Evolutionary conservation across 1,140 invertebrate species (phyloP).

Genomic region (Dinothrombium tinctorium): DNA sequence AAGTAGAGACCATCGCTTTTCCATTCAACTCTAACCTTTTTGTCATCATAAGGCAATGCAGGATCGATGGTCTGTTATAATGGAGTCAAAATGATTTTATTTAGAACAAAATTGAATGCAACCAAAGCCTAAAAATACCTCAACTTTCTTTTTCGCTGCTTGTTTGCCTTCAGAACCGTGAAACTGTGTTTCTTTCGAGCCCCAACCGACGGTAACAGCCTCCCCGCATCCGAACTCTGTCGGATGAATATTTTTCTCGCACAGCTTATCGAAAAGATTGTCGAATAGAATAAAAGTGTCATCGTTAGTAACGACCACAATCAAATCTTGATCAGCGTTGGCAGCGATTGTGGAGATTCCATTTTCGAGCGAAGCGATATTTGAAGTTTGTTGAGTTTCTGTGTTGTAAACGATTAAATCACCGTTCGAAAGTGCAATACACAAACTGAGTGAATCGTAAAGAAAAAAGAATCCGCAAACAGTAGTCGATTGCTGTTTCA

Average conservation of each 20-base stretch:
- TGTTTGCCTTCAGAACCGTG: constrained; percentile 66
- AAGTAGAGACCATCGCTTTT: constrained; percentile 56
- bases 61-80: not conserved
- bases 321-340: constrained; percentile 39
- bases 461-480: too few species aligned
- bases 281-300: constrained; percentile 10
- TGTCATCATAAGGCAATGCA: constrained; percentile 22
- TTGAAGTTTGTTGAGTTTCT: too few species aligned
- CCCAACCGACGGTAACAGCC: constrained; percentile 73
- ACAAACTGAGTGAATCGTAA: too few species aligned
- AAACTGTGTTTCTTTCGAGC: constrained; percentile 83
- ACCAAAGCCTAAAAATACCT: too few species aligned
- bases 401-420: too few species aligned
- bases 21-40: constrained; percentile 42
- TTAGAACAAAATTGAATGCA: too few species aligned
- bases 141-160: constrained; percentile 26
- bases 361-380: not conserved
- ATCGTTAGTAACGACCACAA: constrained; percentile 27
- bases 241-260: constrained; percentile 2
- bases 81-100: not conserved
- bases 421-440: too few species aligned
- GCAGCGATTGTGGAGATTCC: constrained; percentile 29
- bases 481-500: too few species aligned
- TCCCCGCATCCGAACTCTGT: constrained; percentile 18
- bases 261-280: not conserved